Conservation (phyloP, 2,888 invertebrate species). For the Eupeodes latifasciatus region DNA sequence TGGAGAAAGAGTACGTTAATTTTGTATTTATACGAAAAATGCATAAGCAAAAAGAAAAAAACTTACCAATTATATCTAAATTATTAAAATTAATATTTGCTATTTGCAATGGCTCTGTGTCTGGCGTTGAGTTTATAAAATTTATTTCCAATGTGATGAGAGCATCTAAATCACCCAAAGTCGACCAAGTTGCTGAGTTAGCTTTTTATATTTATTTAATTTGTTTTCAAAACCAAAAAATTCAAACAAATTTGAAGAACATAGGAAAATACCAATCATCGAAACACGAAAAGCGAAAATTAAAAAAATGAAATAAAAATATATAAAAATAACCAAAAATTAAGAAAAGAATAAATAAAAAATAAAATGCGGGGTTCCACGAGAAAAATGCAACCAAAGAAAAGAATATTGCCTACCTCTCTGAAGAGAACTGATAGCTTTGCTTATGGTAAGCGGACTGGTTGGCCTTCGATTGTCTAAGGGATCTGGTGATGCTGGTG, state of each 20-base stretch:
- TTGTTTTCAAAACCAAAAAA: slow-evolving; percentile 34
- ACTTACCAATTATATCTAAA: slow-evolving; percentile 94
- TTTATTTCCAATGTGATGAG: slow-evolving; percentile 92
- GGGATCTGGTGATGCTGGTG: slow-evolving; percentile 90
- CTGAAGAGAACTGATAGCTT: slow-evolving; percentile 85
- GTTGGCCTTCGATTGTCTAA: slow-evolving; percentile 83
- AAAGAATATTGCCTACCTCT: slow-evolving; percentile 79
- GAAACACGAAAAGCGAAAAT: slow-evolving; percentile 42
- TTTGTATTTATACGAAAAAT: neutral
- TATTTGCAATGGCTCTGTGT: slow-evolving; percentile 87
- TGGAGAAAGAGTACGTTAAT: neutral
- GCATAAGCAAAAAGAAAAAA: neutral
- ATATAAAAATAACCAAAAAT: slow-evolving; percentile 4
- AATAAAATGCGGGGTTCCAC: neutral
- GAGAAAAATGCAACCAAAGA: no score
- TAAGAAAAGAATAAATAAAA: neutral
- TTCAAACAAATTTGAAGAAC: slow-evolving; percentile 45
- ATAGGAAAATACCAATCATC: slow-evolving; percentile 45
- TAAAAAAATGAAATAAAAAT: slow-evolving; percentile 41
- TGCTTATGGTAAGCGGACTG: slow-evolving; percentile 86
- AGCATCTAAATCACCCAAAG: slow-evolving; percentile 87
- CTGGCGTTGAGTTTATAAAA: slow-evolving; percentile 85
- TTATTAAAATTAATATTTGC: slow-evolving; percentile 97
- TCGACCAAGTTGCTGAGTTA: slow-evolving; percentile 79
- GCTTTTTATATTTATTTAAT: slow-evolving; percentile 66